Evolutionary conservation across 2,888 invertebrate species (phyloP).

Genomic region (Drosophila eohydei): DNA sequence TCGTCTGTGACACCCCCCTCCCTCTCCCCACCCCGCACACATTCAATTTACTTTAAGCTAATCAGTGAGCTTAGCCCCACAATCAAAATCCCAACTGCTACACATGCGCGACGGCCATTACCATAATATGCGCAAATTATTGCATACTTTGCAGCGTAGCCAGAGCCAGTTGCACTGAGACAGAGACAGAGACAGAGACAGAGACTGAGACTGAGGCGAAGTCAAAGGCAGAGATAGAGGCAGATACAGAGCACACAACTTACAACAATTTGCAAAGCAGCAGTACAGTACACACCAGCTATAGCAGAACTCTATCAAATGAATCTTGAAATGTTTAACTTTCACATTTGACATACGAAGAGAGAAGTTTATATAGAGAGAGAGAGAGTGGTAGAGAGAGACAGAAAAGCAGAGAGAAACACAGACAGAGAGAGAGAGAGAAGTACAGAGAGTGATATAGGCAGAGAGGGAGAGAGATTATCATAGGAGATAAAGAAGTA

Average conservation of each 20-base stretch:
- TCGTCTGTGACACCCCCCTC: neutral
- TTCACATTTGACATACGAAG: neutral
- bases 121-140: constrained; percentile 73
- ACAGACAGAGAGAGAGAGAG: too few relatives aligned
- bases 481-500: too few relatives aligned
- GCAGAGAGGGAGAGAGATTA: too few relatives aligned
- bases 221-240: constrained; percentile 13
- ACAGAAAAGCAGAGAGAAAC: too few relatives aligned
- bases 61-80: constrained; percentile 47
- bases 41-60: constrained; percentile 72
- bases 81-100: constrained; percentile 61
- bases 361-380: neutral
- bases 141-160: constrained; percentile 49
- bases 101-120: constrained; percentile 73
- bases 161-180: neutral
- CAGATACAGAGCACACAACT: constrained; percentile 11
- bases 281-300: constrained; percentile 26
- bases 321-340: neutral
- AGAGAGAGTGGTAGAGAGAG: too few relatives aligned
- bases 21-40: constrained; percentile 18
- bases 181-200: constrained; percentile 19
- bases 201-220: neutral
- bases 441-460: too few relatives aligned
- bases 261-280: constrained; percentile 19
- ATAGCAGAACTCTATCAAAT: neutral